phyloP scores from a whole-genome alignment of 2,888 invertebrate genomes.

The Mesorhabditis sp. region DNA sequence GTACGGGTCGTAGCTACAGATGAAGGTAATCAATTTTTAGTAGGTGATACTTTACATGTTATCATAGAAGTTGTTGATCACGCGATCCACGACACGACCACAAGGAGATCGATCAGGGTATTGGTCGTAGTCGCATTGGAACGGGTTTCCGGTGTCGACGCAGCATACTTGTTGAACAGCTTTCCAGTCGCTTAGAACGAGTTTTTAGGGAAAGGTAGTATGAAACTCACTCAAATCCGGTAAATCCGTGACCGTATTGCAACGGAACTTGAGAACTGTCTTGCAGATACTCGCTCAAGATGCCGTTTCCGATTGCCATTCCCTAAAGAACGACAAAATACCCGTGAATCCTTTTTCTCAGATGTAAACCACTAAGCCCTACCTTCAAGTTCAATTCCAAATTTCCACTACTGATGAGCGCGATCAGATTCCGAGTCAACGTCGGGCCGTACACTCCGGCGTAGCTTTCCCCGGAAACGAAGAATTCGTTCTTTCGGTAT shows the following conservation, averaged over 20 bases:
- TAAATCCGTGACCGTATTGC: slow-evolving; percentile 42
- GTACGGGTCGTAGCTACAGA: slow-evolving; percentile 26
- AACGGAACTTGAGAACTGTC: slow-evolving; percentile 37
- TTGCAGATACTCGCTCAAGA: slow-evolving; percentile 36
- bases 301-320: slow-evolving; percentile 45
- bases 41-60: too few species aligned
- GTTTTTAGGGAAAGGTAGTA: too few species aligned
- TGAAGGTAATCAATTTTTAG: too few species aligned
- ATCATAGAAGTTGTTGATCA: slow-evolving; percentile 23
- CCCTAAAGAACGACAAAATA: slow-evolving; percentile 18
- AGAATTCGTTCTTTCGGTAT: slow-evolving; percentile 41
- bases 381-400: not conserved
- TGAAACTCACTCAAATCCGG: slow-evolving; percentile 33
- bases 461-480: slow-evolving; percentile 32
- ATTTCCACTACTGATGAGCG: not conserved
- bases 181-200: slow-evolving; percentile 33
- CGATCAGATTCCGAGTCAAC: not conserved
- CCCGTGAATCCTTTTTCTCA: too few species aligned
- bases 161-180: slow-evolving; percentile 24
- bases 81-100: slow-evolving; percentile 16
- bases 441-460: slow-evolving; percentile 6
- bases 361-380: too few species aligned
- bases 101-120: slow-evolving; percentile 21
- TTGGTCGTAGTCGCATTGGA: slow-evolving; percentile 24
- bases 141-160: slow-evolving; percentile 17